A percentile compares a stretch with the other conserved stretches of the same genome.
Evolutionary conservation across 1,140 invertebrate species (phyloP).

Genomic region (Lordiphosa clarofinis): DNA sequence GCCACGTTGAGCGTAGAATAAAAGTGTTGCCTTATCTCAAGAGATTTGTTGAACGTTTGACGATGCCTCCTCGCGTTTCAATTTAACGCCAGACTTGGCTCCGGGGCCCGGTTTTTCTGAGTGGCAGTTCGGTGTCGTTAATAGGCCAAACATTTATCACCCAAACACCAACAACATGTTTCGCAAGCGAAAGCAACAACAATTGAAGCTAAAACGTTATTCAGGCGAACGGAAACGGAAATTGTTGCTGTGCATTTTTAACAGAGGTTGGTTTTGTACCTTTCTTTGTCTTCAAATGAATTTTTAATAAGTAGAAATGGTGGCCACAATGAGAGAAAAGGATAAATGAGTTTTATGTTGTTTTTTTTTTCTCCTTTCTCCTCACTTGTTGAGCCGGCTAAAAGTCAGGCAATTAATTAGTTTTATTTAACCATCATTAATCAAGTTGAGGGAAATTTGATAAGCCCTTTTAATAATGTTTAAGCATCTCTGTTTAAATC

Average conservation of each 20-base stretch:
- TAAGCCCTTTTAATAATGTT: not conserved
- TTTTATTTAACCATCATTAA: constrained; percentile 39
- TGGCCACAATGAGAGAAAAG: not conserved
- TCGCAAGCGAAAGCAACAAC: constrained; percentile 47
- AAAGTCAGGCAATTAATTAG: constrained; percentile 57
- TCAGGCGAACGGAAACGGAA: constrained; percentile 64
- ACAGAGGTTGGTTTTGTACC: constrained; percentile 47
- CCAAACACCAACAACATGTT: constrained; percentile 11
- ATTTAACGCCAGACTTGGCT: constrained; percentile 65
- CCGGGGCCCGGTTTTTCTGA: not conserved
- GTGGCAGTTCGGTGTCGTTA: constrained; percentile 21
- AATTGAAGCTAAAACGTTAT: constrained; percentile 44
- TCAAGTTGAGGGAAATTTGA: constrained; percentile 48
- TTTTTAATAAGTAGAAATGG: constrained; percentile 50
- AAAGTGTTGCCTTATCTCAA: constrained; percentile 29
- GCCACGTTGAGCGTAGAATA: constrained; percentile 55
- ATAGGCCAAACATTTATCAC: constrained; percentile 41
- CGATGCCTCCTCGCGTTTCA: constrained; percentile 41
- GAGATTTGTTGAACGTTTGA: constrained; percentile 24
- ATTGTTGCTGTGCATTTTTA: constrained; percentile 76
- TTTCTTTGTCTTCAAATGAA: constrained; percentile 38
- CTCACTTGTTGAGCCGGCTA: constrained; percentile 31
- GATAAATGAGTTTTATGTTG: not conserved
- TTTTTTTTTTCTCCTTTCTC: too few species aligned
- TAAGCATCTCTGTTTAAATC: not conserved